Evolutionary conservation across 1,140 invertebrate genomes (phyloP), one percentile per base, ranked within the genome.

Genomic region (Drosophila lacteicornis): DNA sequence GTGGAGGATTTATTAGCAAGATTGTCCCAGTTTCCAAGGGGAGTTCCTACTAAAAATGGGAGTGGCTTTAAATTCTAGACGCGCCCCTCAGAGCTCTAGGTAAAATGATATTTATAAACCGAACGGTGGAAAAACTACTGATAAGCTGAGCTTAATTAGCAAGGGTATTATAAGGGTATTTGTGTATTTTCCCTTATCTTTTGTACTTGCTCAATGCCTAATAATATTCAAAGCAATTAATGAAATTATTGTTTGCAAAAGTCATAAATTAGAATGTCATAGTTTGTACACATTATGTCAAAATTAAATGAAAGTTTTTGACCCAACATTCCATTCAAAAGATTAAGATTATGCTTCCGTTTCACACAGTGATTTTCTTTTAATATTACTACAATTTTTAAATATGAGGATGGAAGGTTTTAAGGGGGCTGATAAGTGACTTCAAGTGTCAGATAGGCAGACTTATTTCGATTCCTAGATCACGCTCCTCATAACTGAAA

Each of bases 111-210:
- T 22, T 65, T 4, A 17, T 15, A 27, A 30, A 22, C 15, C 7
- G 3, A 49, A 30, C 12, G 8, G 1, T 30, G 22, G 2, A 27
- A 70, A 46, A 55, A 12, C 11, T 13, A 9, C 51, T 71, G 69
- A 71, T 70, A 71, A 49, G 62, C 4, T 12, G 11, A 15, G 19
- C 22, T 71, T 33, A 49, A 38, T 51, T 38, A 50, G 38, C 69
- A 73, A 59, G 69, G 67, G 67, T 73, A 73, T 73, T 51, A 40
- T 59, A 73, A 73, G 69, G 69, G 69, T 73, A 73, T 59, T 58
- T 50, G 25, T 13, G 17, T 38, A 22, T 22, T 55, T 38, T 2
- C 7, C 4, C 51, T 55, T 55, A 55, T 55, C 33, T 22, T 9
- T 38, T 15, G 33, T 11, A 55, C 36, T 53, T 12, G 17, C 2